Base-by-base conservation (phyloP, 2,888 invertebrate species). In the Mantis religiosa region DNA sequence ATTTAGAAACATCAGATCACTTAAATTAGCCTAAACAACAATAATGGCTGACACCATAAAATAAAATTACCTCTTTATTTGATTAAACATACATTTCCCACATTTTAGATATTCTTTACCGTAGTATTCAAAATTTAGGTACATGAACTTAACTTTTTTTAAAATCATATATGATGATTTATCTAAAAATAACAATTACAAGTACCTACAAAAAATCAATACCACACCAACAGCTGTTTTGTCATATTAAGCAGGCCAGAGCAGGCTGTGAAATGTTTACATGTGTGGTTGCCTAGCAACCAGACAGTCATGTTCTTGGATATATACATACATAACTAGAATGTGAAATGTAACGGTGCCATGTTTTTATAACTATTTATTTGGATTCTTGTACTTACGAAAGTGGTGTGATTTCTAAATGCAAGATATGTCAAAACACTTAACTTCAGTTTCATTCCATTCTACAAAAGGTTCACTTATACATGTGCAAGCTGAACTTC, bases 401-500 rank as follows among this genome's bases (percentile, higher is more conserved):
- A 71, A 6, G 15, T 20, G 15, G 25, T 71, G 15, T 71, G 15
- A 25, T 71, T 71, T 71, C 20, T 71, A 71, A 71, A 71, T 71
- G 54, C 3, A 20, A 71, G 54, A 71, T 20, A 71, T 71, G 54
- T 71, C 54, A 71, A 71, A 71, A 71, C 54, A 20, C 54, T 71
- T 71, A 71, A 71, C 54, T 71, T 71, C 54, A 71, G 54, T 71
- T 71, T 71, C 54, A 71, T 71, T 71, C 54, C 54, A 71, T 1
- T 28, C 82, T 14, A 34, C 15, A 8, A 87, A 82, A 12, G 82
- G 82, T 6, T 87, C 82, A 34, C 12, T 87, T 12, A 82, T 87
- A 34, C 30, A 82, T 82, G 34, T 82, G 9, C 87, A 89, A 86
- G 86, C 25, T 86, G 89, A 71, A 8, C 34, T 89, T 28, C 86